These are phyloP conservation scores for Papilio polytes DNA, from an alignment of 1,140 invertebrate species.

Conservation along the genomic window DNA sequence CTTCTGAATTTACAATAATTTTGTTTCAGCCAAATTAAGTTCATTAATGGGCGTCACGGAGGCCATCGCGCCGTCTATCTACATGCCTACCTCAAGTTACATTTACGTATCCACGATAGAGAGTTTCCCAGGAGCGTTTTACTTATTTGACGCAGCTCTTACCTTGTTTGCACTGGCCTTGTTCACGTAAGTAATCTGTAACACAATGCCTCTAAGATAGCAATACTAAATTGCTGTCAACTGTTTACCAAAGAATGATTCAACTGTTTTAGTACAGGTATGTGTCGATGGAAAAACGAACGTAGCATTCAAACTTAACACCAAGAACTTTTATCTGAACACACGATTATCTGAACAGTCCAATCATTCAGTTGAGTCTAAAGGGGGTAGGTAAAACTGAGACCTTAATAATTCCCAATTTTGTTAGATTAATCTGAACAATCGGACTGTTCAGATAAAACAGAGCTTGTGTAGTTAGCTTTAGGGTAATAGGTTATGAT, in stretches of 20 bases:
- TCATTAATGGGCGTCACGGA: slow-evolving; percentile 84
- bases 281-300: background rate
- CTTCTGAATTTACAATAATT: slow-evolving; percentile 33
- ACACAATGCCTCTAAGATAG: slow-evolving; percentile 2
- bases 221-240: slow-evolving; percentile 18
- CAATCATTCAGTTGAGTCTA: too few relatives aligned
- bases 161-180: slow-evolving; percentile 73
- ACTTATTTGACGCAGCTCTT: slow-evolving; percentile 79
- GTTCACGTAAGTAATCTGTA: slow-evolving; percentile 69
- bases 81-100: slow-evolving; percentile 83
- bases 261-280: background rate
- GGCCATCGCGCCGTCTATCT: slow-evolving; percentile 82
- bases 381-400: too few relatives aligned
- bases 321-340: too few relatives aligned
- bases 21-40: slow-evolving; percentile 83
- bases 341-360: too few relatives aligned
- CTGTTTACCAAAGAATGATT: slow-evolving; percentile 26
- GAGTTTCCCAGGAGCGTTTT: slow-evolving; percentile 82
- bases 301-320: too few relatives aligned
- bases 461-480: too few relatives aligned
- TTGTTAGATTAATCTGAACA: too few relatives aligned
- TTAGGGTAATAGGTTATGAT: background rate
- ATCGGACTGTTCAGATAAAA: too few relatives aligned
- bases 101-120: slow-evolving; percentile 83
- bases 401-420: too few relatives aligned